Evolutionary conservation across 2,113 vertebrate genomes (phyloP).

Genomic region (Numida meleagris): DNA sequence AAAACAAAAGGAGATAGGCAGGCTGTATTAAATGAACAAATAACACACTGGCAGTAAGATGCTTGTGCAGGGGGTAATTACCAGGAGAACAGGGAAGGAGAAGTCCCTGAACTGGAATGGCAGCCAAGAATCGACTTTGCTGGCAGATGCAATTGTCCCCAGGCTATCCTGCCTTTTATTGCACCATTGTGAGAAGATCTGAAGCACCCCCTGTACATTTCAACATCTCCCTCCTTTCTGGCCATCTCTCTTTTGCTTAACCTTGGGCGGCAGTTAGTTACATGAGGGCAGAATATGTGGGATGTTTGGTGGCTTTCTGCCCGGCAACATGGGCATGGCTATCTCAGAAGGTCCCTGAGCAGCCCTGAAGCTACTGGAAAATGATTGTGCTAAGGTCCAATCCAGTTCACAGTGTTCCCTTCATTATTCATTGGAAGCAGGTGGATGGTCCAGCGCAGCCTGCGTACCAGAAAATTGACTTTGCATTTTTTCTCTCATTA

Average conservation of each 20-base stretch:
- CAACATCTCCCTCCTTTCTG: neutral
- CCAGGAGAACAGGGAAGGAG: neutral
- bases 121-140: neutral
- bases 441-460: neutral
- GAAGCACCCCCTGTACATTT: neutral
- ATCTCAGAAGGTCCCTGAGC: neutral
- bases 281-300: rapidly evolving
- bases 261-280: too few species aligned
- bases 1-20: neutral
- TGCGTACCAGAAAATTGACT: slow-evolving; percentile 7
- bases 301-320: neutral
- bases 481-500: neutral
- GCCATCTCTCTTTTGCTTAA: neutral
- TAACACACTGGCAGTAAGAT: neutral
- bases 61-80: neutral
- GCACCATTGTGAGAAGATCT: neutral
- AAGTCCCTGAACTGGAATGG: neutral
- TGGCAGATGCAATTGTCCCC: neutral
- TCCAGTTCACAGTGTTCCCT: neutral
- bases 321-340: neutral
- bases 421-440: neutral
- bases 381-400: neutral
- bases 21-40: neutral
- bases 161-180: neutral
- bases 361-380: neutral